Evolutionary conservation across 2,797 vertebrate genomes (phyloP), one percentile per base, ranked within the genome.

Genomic region (Myiotriccus ornatus): DNA sequence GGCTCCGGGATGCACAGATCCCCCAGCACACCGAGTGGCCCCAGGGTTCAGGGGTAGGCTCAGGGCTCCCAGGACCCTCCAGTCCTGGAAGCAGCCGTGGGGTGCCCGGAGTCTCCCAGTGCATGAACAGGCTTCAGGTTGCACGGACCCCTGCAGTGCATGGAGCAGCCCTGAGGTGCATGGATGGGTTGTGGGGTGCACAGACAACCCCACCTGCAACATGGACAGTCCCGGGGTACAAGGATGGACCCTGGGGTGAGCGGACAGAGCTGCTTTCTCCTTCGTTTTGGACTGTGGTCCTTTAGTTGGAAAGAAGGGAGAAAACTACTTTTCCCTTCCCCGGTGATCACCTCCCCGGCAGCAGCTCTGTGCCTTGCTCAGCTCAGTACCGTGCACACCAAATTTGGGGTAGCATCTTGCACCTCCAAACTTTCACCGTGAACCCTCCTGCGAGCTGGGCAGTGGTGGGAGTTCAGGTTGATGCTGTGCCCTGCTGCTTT

Each of bases 31-130:
- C 6, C 6, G 12, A 11, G 2, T 8, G 47, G 17, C 21, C 32
- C 3, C 2, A 3, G 63, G 18, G 14, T 59, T 46, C 60, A 19
- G 14, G 8, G n/a, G 21, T 25, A 41, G 46, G 22, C 30, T 59
- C 2, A 2, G 37, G 10, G 8, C 97, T 99, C 81, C 98, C 97
- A 97, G 98, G 17, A 39, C 24, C 11, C 6, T 6, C 13, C 20
- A 7, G 21, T n/a, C 32, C n/a, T 9, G 0, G 16, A 28, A 35
- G 23, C 22, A 20, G 24, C 56, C 50, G 2, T 98, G 95, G 95
- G 80, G 9, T 53, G 34, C 7, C 2, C 3, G 10, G 28, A 57
- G 43, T 43, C 35, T 69, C 1, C n/a, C 23, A 5, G 21, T 4
- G 9, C 34, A 3, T 25, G 44, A 19, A 30, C 8, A 12, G 9